A percentile compares a stretch with the other conserved stretches of the same genome.
phyloP scores from a whole-genome alignment of 2,113 vertebrate genomes.

The Pollimyrus isidori region DNA sequence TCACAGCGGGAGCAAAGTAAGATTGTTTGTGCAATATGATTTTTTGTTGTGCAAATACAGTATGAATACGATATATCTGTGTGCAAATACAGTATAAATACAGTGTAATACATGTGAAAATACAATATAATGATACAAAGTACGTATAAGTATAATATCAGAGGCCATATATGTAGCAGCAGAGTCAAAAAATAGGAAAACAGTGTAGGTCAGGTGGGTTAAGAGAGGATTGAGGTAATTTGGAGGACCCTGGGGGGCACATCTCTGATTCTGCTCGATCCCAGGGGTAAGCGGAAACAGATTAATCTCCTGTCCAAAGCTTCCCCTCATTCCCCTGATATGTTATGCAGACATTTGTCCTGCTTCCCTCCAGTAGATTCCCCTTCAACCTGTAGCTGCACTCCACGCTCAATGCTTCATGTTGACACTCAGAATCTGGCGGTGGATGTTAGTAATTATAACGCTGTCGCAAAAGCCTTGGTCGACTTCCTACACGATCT shows the following conservation, averaged over 20 bases:
- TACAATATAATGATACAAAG: no score
- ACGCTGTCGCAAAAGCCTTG: not conserved
- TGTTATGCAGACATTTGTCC: not conserved
- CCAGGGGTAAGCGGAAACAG: not conserved
- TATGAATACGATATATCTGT: no score
- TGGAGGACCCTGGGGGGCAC: not conserved
- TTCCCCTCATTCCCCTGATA: not conserved
- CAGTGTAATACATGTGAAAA: no score
- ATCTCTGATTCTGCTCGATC: not conserved
- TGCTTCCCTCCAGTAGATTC: not conserved
- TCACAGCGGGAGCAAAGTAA: no score
- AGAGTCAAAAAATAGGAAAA: no score
- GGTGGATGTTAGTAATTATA: not conserved
- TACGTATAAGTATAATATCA: no score
- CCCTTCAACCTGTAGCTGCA: not conserved
- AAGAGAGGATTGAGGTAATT: no score
- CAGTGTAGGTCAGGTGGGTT: no score
- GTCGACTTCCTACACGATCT: not conserved
- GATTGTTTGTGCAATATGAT: no score
- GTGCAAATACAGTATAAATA: no score
- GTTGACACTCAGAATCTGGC: not conserved
- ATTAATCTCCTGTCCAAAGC: not conserved
- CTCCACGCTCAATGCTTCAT: not conserved
- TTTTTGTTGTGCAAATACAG: no score
- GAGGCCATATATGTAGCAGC: no score